A percentile compares a stretch with the other conserved stretches of the same genome.
Conservation (phyloP, 2,113 vertebrate genomes). For the Phalacrocorax pelagicus region DNA sequence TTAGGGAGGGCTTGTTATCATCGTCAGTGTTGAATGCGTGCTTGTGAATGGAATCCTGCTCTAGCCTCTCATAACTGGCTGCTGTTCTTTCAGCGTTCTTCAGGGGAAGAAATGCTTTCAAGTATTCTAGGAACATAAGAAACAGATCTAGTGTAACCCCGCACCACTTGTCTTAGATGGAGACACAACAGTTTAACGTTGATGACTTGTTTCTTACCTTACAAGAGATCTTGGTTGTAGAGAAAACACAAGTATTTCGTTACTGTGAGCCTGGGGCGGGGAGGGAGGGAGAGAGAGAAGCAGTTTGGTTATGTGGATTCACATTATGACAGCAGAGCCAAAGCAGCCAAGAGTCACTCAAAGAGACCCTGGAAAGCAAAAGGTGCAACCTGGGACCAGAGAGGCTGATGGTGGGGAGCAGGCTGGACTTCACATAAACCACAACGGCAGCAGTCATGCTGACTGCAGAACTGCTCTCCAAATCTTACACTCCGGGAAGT, state of each 20-base stretch:
- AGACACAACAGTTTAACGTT: rapidly evolving
- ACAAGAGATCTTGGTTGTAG: slow-evolving; percentile 92
- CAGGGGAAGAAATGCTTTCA: background rate
- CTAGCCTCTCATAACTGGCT: rapidly evolving
- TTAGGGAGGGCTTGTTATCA: background rate
- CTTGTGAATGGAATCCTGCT: background rate
- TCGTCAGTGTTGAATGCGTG: rapidly evolving
- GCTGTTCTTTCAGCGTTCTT: background rate
- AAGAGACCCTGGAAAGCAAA: rapidly evolving
- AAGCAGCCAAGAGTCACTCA: background rate
- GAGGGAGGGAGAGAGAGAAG: background rate
- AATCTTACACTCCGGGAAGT: rapidly evolving
- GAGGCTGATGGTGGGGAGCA: background rate
- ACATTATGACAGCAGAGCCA: background rate
- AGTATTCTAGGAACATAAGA: rapidly evolving
- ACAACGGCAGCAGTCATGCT: background rate
- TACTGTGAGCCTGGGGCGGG: slow-evolving; percentile 88
- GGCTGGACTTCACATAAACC: rapidly evolving
- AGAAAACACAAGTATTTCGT: slow-evolving; percentile 89
- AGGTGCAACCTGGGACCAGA: rapidly evolving
- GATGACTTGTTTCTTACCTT: slow-evolving; percentile 73
- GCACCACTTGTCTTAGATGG: background rate
- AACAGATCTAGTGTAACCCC: rapidly evolving
- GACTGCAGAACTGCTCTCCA: background rate
- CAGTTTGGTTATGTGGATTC: background rate